A percentile compares a stretch with the other conserved stretches of the same genome.
phyloP scores from a whole-genome alignment of 2,888 invertebrate genomes.

The Nomada goodeniana region DNA sequence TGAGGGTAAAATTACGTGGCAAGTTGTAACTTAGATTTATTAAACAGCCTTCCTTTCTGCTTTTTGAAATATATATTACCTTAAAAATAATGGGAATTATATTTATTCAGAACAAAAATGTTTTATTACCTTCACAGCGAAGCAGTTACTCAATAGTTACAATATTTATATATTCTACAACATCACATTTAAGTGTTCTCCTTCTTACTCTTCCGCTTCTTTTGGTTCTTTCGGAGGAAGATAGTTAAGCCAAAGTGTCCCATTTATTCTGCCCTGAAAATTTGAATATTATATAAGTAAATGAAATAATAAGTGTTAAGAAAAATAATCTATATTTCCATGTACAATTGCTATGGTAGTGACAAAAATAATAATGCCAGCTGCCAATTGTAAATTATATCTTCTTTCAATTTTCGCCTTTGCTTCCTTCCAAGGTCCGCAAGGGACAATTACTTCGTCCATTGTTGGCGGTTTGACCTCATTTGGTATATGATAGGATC shows the following conservation, averaged over 20 bases:
- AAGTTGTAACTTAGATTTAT: neutral
- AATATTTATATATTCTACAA: conserved; percentile 37
- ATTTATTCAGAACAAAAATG: conserved; percentile 10
- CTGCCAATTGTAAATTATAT: conserved; percentile 88
- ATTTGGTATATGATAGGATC: conserved; percentile 54
- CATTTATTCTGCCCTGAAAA: conserved; percentile 42
- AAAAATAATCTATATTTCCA: conserved; percentile 47
- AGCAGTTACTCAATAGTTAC: conserved; percentile 15
- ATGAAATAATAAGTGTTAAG: neutral
- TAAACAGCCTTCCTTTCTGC: neutral
- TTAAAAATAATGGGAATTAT: neutral
- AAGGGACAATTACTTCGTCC: conserved; percentile 92
- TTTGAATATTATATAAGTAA: conserved; percentile 11
- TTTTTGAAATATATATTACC: neutral
- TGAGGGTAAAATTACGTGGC: neutral
- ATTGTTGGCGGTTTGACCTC: conserved; percentile 85
- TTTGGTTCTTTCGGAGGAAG: conserved; percentile 17
- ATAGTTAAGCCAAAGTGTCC: conserved; percentile 40
- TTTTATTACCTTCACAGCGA: conserved; percentile 25
- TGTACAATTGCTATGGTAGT: conserved; percentile 85
- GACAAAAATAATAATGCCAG: conserved; percentile 85
- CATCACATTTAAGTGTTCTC: conserved; percentile 12
- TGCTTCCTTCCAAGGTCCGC: conserved; percentile 91
- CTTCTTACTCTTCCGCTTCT: conserved; percentile 23
- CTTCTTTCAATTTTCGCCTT: conserved; percentile 88